These are phyloP conservation scores for Temnopleurus reevesii DNA, from an alignment of 53 echinoderm and acorn worm species.

Conservation along the genomic window DNA sequence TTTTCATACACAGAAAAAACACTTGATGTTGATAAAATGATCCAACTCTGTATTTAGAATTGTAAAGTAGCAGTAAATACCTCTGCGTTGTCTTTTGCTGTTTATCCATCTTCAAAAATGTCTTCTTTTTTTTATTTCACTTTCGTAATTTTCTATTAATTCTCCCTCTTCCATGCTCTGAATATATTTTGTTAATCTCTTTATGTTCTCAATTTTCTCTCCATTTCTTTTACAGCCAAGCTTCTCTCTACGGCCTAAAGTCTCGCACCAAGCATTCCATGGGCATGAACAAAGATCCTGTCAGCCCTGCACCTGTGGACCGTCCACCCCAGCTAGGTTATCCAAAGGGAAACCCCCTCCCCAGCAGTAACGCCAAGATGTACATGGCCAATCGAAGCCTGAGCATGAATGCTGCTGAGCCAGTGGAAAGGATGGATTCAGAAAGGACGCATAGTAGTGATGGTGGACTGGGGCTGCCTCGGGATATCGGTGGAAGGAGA, in stretches of 20 bases:
- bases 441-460: neutral
- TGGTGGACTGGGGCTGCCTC: neutral
- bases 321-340: neutral
- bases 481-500: neutral
- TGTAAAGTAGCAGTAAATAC: no score
- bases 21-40: no score
- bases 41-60: no score
- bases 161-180: no score
- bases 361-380: slow-evolving; percentile 6
- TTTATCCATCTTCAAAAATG: no score
- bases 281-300: neutral
- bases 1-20: no score
- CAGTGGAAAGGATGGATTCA: neutral
- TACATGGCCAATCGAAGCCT: slow-evolving; percentile 33
- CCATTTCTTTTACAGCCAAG: slow-evolving; percentile 29
- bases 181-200: no score
- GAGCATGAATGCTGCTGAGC: slow-evolving; percentile 15
- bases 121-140: no score
- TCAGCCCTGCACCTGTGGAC: neutral
- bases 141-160: no score
- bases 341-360: neutral
- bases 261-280: neutral
- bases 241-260: slow-evolving; percentile 9
- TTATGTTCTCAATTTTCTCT: no score
- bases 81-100: no score